Evolutionary conservation across 2,113 vertebrate genomes (phyloP).

Genomic region (Gulo gulo): DNA sequence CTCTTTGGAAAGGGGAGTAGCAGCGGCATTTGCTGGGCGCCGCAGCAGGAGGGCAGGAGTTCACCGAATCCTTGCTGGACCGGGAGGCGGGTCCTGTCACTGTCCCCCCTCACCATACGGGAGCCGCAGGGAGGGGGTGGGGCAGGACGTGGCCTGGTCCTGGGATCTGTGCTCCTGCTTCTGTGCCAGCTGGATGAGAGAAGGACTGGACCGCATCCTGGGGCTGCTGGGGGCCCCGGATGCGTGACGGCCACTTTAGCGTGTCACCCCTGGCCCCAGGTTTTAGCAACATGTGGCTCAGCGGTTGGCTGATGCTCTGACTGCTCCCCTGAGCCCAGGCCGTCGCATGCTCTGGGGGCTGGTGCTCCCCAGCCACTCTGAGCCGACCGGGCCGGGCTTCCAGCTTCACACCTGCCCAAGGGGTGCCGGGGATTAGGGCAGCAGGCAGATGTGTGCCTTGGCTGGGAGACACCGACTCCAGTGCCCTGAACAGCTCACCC

Average conservation of each 20-base stretch:
- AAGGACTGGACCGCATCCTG: neutral
- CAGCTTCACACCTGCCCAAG: neutral
- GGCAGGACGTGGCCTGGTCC: neutral
- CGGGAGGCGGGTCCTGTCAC: neutral
- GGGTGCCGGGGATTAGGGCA: neutral
- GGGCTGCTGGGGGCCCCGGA: neutral
- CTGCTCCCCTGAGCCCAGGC: neutral
- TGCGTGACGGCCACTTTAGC: accelerated
- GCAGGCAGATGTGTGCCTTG: accelerated
- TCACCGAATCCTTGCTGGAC: accelerated
- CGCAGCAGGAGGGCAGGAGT: too few relatives aligned
- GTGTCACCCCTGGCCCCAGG: too few relatives aligned
- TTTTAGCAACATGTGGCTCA: neutral
- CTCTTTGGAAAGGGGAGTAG: neutral
- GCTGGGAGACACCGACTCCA: too few relatives aligned
- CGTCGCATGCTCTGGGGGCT: accelerated
- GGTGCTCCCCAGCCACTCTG: neutral
- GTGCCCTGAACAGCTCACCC: neutral
- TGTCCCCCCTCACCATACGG: accelerated
- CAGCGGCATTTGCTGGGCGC: accelerated
- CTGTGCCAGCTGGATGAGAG: too few relatives aligned
- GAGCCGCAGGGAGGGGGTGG: neutral
- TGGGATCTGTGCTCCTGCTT: neutral
- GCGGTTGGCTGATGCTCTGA: neutral
- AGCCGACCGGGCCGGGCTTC: neutral